Base-by-base conservation (phyloP, 30 jellyfish, hydroid and myxozoan species). In the Calvadosia cruxmelitensis region DNA sequence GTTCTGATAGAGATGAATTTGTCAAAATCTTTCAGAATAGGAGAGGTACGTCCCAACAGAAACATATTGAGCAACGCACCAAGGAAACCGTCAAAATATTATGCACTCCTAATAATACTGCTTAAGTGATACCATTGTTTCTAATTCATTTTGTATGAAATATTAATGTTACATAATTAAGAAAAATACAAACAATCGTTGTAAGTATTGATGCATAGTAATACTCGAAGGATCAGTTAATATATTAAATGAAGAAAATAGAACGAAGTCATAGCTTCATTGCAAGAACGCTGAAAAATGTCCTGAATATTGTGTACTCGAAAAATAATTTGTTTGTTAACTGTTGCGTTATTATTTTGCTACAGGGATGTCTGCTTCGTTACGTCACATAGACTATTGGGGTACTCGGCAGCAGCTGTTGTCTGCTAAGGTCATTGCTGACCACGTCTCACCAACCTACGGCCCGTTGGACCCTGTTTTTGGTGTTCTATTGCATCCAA, bases 371-470 rank as follows among this genome's bases (percentile, higher is more conserved):
- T 85, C 96, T 7, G 92, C 78, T 42, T 76, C 52, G 33, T 77
- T 85, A 34, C 50, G 52, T 3, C 96, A 85, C 48, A 2, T 1
- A 1, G 88, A 80, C 24, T 87, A 78, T 57, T 87, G 97, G 97
- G 97, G 95, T 1, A 66, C 94, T 12, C 76, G 94, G 31, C 97
- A 87, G 76, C 97, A 87, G 34, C 66, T 87, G 48, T 70, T 87
- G 31, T 72, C 97, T 3, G 97, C 89, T 3, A 87, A 87, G 50
- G 97, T 87, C 28, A 83, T 87, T 27, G 92, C 94, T 23, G 97
- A 87, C 63, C 74, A 81, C 81, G 77, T 87, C 0, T 93, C 76
- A 73, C 83, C 82, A 29, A 84, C 62, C 3, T 74, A 80, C 35
- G 97, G 97, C 0, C 89, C 94, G 52, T 68, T 87, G 27, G 97